Evolutionary conservation across 2,113 vertebrate genomes (phyloP).

Genomic region (Pao palembangensis): DNA sequence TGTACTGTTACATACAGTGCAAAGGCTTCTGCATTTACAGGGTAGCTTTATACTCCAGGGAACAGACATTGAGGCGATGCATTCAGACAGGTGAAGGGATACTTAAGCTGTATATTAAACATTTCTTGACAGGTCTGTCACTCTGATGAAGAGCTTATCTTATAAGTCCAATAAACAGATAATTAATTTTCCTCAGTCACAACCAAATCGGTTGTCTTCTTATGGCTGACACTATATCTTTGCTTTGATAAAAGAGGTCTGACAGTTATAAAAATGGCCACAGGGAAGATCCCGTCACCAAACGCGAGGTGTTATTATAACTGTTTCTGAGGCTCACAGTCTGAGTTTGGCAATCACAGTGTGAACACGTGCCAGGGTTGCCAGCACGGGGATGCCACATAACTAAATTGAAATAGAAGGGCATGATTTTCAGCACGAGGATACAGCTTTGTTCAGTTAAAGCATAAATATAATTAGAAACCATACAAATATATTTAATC

Average conservation of each 20-base stretch:
- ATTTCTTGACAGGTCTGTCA: slow-evolving; percentile 10
- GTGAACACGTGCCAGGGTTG: slow-evolving; percentile 30
- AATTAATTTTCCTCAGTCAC: slow-evolving; percentile 21
- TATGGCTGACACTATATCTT: slow-evolving; percentile 45
- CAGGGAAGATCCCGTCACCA: slow-evolving; percentile 49
- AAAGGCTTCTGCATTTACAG: background rate
- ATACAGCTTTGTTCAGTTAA: background rate
- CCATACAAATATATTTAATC: no score
- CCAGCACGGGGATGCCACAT: slow-evolving; percentile 17
- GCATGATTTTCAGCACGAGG: background rate
- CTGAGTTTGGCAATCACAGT: slow-evolving; percentile 21
- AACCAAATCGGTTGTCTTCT: slow-evolving; percentile 43
- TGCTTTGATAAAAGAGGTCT: slow-evolving; percentile 51
- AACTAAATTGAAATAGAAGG: background rate
- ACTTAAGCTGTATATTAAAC: background rate
- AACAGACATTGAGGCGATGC: background rate
- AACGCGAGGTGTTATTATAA: slow-evolving; percentile 29
- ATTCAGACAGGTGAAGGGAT: no score
- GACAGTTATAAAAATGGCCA: slow-evolving; percentile 52
- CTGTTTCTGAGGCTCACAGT: slow-evolving; percentile 7
- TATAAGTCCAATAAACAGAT: slow-evolving; percentile 11
- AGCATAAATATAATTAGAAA: background rate
- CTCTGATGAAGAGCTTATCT: slow-evolving; percentile 17
- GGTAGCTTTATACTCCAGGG: background rate
- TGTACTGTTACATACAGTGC: slow-evolving; percentile 1